Percentiles rank a stretch among this genome's conserved stretches.
Conservation (phyloP, 2,113 vertebrate genomes). For the Oncorhynchus tshawytscha region DNA sequence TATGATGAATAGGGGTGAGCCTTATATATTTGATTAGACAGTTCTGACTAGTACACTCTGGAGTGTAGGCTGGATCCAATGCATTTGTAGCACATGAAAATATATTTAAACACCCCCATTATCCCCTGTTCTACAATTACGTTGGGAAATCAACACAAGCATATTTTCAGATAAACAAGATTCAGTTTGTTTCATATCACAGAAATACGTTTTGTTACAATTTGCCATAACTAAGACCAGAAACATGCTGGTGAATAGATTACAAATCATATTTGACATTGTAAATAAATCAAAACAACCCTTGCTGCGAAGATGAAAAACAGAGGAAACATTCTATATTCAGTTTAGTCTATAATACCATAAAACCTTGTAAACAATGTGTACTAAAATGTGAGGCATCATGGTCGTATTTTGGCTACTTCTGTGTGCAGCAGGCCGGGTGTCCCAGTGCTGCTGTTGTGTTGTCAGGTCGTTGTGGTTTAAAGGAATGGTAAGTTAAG, state of each 20-base stretch:
- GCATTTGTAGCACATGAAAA: not conserved
- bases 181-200: not conserved
- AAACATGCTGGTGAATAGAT: not conserved
- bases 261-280: not conserved
- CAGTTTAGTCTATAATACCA: not conserved
- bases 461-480: not conserved
- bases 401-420: slow-evolving; percentile 31
- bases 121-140: not conserved
- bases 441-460: not conserved
- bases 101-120: not conserved
- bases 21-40: not conserved
- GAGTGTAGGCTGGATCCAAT: too few relatives aligned
- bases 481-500: not conserved
- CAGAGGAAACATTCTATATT: not conserved
- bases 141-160: not conserved
- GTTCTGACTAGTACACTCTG: not conserved
- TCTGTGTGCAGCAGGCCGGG: not conserved
- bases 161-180: not conserved
- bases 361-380: slow-evolving; percentile 24
- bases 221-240: not conserved
- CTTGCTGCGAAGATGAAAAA: not conserved
- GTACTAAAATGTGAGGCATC: slow-evolving; percentile 21
- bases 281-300: not conserved
- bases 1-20: not conserved
- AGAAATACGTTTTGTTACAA: not conserved